Conservation (phyloP, 2,888 invertebrate genomes). For the Campaea margaritaria region DNA sequence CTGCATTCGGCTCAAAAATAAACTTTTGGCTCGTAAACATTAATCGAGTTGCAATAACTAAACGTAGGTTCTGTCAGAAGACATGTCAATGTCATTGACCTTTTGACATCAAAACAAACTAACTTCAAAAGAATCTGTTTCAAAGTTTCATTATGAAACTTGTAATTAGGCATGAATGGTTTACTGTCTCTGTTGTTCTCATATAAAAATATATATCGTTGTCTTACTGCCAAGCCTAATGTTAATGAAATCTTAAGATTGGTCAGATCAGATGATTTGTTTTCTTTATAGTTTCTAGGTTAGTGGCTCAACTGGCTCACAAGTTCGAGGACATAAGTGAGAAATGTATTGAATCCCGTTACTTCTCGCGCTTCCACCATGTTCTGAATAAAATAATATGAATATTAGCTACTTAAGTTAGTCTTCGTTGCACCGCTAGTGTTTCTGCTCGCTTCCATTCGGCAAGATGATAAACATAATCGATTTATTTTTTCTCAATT, state of each 20-base stretch:
- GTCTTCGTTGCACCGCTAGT: slow-evolving; percentile 19
- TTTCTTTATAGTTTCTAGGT: slow-evolving; percentile 17
- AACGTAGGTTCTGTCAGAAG: too few species aligned
- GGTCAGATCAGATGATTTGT: background rate
- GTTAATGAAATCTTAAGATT: background rate
- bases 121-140: background rate
- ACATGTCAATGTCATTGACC: too few species aligned
- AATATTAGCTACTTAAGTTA: slow-evolving; percentile 8
- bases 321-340: slow-evolving; percentile 37
- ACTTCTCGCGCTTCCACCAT: slow-evolving; percentile 41
- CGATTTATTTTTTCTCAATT: slow-evolving; percentile 73
- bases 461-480: slow-evolving; percentile 65
- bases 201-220: background rate
- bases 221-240: background rate
- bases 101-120: slow-evolving; percentile 2
- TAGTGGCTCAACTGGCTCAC: slow-evolving; percentile 8
- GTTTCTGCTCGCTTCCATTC: background rate
- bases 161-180: background rate
- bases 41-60: too few species aligned
- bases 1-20: too few species aligned
- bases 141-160: background rate
- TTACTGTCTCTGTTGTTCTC: background rate
- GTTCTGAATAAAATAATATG: slow-evolving; percentile 26
- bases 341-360: slow-evolving; percentile 47
- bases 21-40: too few species aligned